A percentile compares a stretch with the other conserved stretches of the same genome.
phyloP scores from a whole-genome alignment of 2,113 vertebrate species.

The Anser cygnoides region DNA sequence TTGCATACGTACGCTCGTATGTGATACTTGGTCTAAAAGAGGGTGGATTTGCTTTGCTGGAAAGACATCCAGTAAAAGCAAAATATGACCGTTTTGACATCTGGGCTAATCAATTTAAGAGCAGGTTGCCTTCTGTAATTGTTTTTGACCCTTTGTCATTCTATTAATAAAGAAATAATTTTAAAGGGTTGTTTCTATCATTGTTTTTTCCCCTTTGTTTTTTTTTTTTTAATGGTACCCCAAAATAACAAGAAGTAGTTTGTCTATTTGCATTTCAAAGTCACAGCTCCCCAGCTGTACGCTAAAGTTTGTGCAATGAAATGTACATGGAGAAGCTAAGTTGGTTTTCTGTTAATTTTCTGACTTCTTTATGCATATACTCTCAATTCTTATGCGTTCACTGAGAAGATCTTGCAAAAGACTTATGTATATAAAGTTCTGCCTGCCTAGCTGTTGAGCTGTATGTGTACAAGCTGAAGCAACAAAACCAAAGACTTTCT shows the following conservation, averaged over 20 bases:
- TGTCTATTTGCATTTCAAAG: not conserved
- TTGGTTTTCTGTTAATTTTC: not conserved
- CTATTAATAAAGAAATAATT: not conserved
- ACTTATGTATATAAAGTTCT: not conserved
- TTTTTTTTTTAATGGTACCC: not conserved
- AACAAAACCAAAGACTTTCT: not conserved
- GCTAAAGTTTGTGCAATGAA: not conserved
- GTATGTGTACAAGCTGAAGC: not conserved
- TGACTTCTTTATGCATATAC: not conserved
- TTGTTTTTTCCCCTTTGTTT: not conserved
- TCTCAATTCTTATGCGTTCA: not conserved
- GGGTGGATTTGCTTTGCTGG: not conserved
- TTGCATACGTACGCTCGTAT: slow-evolving; percentile 22
- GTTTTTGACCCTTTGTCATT: not conserved
- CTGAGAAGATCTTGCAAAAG: not conserved
- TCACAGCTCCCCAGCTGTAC: rapidly evolving
- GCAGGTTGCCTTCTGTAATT: not conserved
- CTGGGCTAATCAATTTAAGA: not conserved
- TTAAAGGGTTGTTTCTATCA: not conserved
- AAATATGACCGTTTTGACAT: not conserved
- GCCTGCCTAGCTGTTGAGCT: not conserved
- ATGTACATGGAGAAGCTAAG: not conserved
- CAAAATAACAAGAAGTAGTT: not conserved
- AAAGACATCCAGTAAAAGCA: not conserved
- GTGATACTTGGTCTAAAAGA: slow-evolving; percentile 10